phyloP scores from a whole-genome alignment of 2,113 vertebrate genomes.

The Ciconia maguari region DNA sequence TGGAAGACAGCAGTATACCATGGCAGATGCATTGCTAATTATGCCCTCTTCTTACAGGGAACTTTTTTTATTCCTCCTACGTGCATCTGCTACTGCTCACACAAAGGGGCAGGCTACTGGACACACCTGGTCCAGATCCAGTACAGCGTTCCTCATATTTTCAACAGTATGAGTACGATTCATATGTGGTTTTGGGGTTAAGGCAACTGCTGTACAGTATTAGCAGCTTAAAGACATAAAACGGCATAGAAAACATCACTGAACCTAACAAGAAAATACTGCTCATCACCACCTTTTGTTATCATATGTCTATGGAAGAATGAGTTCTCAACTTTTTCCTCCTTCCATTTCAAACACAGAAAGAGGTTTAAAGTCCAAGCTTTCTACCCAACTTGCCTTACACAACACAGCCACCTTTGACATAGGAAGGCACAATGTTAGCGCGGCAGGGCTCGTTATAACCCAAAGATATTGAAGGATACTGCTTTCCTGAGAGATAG shows the following conservation, averaged over 20 bases:
- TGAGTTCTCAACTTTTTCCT: not conserved
- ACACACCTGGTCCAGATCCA: not conserved
- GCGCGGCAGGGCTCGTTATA: not conserved
- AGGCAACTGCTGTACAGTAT: not conserved
- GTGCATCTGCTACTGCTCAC: not conserved
- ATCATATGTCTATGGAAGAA: not conserved
- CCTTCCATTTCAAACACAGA: not conserved
- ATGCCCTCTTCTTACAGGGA: not conserved
- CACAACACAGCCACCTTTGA: not conserved
- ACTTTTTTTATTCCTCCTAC: not conserved
- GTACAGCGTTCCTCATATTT: not conserved
- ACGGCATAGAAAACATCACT: not conserved
- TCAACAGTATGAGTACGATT: not conserved
- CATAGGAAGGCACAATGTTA: not conserved
- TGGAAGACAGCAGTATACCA: not conserved
- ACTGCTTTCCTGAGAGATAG: not conserved
- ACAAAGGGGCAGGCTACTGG: not conserved
- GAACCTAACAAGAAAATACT: not conserved
- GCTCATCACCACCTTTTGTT: not conserved
- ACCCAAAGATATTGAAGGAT: not conserved
- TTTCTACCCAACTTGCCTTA: not conserved
- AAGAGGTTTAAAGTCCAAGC: not conserved
- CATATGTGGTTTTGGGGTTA: fast-evolving
- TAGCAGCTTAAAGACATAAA: not conserved
- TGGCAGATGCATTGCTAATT: not conserved